Conservation (phyloP, 2,888 invertebrate species). For the Coleophora deauratella region DNA sequence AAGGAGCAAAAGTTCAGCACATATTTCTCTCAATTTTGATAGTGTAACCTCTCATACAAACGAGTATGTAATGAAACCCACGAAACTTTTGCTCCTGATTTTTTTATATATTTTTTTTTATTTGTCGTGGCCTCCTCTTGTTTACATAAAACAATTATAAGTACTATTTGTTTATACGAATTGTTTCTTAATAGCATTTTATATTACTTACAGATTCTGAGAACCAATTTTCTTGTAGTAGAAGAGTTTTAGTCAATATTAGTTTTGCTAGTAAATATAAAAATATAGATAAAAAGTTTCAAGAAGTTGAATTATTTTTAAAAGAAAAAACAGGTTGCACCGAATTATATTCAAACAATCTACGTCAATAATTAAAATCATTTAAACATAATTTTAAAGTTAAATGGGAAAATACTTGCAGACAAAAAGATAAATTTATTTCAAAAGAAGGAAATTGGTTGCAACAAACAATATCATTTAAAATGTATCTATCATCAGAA, state of each 20-base stretch:
- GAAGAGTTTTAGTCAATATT: neutral
- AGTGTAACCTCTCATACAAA: too few species aligned
- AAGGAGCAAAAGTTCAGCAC: too few species aligned
- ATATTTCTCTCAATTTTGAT: too few species aligned
- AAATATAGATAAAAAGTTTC: too few species aligned
- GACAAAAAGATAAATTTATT: neutral
- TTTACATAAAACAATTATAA: too few species aligned
- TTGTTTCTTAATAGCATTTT: too few species aligned
- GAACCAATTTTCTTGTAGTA: neutral
- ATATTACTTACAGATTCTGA: too few species aligned
- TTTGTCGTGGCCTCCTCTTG: too few species aligned
- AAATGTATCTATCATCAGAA: neutral
- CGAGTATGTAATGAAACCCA: too few species aligned
- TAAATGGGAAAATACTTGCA: neutral
- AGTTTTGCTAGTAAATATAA: neutral
- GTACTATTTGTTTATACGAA: too few species aligned
- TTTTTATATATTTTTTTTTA: too few species aligned
- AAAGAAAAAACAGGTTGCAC: neutral
- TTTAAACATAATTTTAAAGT: neutral
- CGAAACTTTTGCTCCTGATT: too few species aligned
- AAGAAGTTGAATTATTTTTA: neutral
- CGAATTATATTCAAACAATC: neutral
- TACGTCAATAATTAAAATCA: neutral
- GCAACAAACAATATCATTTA: neutral
- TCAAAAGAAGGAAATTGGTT: neutral